Conservation (phyloP, 2,113 vertebrate species). For the Poicephalus gulielmi region DNA sequence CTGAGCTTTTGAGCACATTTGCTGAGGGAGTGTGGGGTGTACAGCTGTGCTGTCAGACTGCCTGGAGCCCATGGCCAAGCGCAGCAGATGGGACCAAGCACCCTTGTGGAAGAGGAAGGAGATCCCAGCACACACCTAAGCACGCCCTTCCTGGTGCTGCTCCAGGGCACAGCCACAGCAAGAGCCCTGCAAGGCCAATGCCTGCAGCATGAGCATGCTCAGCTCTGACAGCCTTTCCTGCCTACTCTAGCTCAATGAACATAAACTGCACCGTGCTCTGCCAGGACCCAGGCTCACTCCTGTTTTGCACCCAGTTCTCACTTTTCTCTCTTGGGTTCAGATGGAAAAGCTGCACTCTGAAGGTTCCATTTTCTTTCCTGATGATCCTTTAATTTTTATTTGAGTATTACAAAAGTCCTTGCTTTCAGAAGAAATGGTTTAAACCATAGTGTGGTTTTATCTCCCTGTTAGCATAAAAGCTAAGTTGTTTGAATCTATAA, state of each 20-base stretch:
- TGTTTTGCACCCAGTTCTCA: neutral
- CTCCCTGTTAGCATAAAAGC: neutral
- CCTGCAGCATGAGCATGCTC: neutral
- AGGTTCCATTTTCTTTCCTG: neutral
- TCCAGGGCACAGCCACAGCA: neutral
- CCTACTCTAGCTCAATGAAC: neutral
- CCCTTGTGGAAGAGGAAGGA: neutral
- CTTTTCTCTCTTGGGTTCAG: neutral
- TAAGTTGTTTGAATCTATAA: neutral
- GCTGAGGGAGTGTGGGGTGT: neutral
- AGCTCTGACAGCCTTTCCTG: neutral
- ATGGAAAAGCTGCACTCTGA: neutral
- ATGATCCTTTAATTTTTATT: neutral
- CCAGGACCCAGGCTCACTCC: neutral
- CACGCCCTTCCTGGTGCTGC: neutral
- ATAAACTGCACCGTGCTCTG: neutral
- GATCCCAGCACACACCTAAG: neutral
- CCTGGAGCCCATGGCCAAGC: neutral
- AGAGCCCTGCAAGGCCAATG: neutral
- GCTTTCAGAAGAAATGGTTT: neutral
- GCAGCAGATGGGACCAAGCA: constrained; percentile 39
- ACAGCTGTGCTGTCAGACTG: constrained; percentile 55
- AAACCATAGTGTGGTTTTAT: neutral
- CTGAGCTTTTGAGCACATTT: constrained; percentile 18
- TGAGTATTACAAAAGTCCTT: neutral